These are phyloP conservation scores for Phylloscopus trochilus DNA, from an alignment of 2,113 vertebrate genomes.

Conservation along the genomic window DNA sequence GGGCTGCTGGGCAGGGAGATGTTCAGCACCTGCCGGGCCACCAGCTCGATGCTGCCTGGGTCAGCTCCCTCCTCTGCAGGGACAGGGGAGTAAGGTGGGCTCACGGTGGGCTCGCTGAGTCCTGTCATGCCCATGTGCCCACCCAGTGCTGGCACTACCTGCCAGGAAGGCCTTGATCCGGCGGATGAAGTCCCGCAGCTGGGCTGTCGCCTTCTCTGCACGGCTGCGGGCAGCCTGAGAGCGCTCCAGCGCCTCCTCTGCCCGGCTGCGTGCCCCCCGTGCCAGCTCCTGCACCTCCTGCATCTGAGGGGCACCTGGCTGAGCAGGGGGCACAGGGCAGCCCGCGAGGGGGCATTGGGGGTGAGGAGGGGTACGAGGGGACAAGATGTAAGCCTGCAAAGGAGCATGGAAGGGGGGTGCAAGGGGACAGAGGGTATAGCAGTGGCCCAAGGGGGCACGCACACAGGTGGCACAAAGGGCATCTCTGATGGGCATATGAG, in stretches of 20 bases:
- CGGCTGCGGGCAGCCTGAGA: slow-evolving; percentile 71
- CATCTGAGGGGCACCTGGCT: slow-evolving; percentile 52
- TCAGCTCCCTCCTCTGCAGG: slow-evolving; percentile 84
- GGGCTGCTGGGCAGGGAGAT: slow-evolving; percentile 79
- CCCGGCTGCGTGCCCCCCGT: slow-evolving; percentile 69
- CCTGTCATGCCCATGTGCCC: fast-evolving
- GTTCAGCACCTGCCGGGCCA: slow-evolving; percentile 79
- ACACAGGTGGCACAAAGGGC: background rate
- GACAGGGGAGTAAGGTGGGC: background rate
- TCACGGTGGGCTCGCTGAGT: fast-evolving
- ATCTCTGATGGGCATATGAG: background rate
- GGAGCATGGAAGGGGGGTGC: background rate
- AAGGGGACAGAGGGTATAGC: background rate
- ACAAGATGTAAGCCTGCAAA: background rate
- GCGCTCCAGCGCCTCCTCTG: slow-evolving; percentile 67
- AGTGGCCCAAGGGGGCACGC: background rate
- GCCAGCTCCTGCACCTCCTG: slow-evolving; percentile 78
- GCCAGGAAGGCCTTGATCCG: slow-evolving; percentile 84
- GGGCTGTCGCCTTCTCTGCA: slow-evolving; percentile 74
- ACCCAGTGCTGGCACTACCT: slow-evolving; percentile 37
- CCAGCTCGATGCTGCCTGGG: slow-evolving; percentile 83
- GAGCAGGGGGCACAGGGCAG: background rate
- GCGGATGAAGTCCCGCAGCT: slow-evolving; percentile 80
- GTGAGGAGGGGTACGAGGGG: fast-evolving
- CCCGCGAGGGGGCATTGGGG: fast-evolving